Base-by-base conservation (phyloP, 2,113 vertebrate genomes). In the Channa maculata region DNA sequence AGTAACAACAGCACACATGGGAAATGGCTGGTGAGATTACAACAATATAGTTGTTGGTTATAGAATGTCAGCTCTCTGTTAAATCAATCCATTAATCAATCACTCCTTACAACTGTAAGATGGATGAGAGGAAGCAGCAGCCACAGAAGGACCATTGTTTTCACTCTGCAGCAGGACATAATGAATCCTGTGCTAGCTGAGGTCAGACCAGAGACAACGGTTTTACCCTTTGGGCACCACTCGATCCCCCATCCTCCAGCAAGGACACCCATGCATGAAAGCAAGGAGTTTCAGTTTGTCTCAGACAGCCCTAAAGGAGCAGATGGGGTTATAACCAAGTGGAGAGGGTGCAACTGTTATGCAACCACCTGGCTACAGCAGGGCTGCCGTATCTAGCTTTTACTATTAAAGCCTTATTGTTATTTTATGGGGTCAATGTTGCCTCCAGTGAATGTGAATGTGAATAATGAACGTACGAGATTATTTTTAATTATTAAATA, bases 131-230 rank as follows among this genome's bases (percentile, higher is more conserved):
- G 89, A 91, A 89, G 71, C 63, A 53, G 64, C 14, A 59, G 58
- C 52, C 58, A 89, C 88, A 90, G 84, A 90, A 44, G 80, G 41
- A 65, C 81, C 84, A 76, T 90, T 90, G 90, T 92, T 65, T 86
- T 54, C 79, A 5, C 64, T 62, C 71, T 41, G 61, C 51, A 65
- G 70, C 63, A 76, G 69, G 59, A 77, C 76, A 87, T 64, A 74
- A 83, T 85, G 75, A 84, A 77, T 86, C 53, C 77, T 79, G 77
- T 72, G 63, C 75, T 60, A 45, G 49, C 79, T 59, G 79, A 85
- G 80, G 88, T 82, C 86, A 79, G 61, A 61, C 65, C 15, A 38
- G 51, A 69, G 75, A 80, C 57, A 63, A 44, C 71, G 65, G 76
- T 69, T 75, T 66, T 60, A 75, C 75, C 86, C 87, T 52, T 45